Conservation (phyloP, 1,140 invertebrate species). For the Solen grandis region DNA sequence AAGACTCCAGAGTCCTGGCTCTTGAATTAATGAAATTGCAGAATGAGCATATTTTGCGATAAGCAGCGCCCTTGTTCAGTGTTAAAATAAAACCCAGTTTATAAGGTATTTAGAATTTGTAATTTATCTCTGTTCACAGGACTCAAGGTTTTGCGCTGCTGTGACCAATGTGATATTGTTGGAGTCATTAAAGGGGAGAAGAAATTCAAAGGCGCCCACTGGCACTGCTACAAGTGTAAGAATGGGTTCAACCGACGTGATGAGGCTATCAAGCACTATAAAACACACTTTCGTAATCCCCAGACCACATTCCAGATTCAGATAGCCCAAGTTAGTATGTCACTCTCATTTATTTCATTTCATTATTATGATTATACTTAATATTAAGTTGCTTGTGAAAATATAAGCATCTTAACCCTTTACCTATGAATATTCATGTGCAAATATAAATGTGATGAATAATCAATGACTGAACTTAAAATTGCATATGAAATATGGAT, state of each 20-base stretch:
- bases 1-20: too few relatives aligned
- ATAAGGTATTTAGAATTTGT: too few relatives aligned
- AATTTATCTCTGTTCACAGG: too few relatives aligned
- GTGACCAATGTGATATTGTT: slow-evolving; percentile 81
- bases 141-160: slow-evolving; percentile 80
- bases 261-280: slow-evolving; percentile 81
- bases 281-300: slow-evolving; percentile 81
- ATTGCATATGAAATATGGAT: too few relatives aligned
- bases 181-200: slow-evolving; percentile 81
- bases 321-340: slow-evolving; percentile 76
- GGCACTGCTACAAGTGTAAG: slow-evolving; percentile 81
- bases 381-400: neutral
- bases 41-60: too few relatives aligned
- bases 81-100: too few relatives aligned
- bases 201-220: slow-evolving; percentile 81
- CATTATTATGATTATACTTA: too few relatives aligned
- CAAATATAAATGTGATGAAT: too few relatives aligned
- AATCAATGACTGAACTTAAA: too few relatives aligned
- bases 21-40: too few relatives aligned
- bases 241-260: slow-evolving; percentile 81
- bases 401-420: neutral
- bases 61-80: too few relatives aligned
- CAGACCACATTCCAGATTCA: slow-evolving; percentile 81
- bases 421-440: too few relatives aligned
- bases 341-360: neutral